Percentiles rank a stretch among this genome's conserved stretches.
phyloP scores from a whole-genome alignment of 2,888 invertebrate genomes.

The Phania funesta region DNA sequence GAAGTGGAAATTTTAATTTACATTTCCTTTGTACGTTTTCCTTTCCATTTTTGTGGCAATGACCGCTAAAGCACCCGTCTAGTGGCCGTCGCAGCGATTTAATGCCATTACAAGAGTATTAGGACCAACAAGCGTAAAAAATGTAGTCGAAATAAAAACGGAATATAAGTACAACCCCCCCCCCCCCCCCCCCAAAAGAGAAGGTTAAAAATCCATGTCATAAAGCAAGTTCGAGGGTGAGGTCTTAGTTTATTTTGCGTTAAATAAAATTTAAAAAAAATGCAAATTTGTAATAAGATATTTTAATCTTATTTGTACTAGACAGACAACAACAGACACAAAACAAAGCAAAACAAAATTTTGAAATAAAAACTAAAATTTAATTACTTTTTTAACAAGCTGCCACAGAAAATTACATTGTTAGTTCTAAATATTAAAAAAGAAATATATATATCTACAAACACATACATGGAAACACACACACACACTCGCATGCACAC shows the following conservation, averaged over 20 bases:
- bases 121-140: slow-evolving; percentile 56
- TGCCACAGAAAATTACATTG: too few species aligned
- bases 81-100: slow-evolving; percentile 39
- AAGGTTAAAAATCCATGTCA: slow-evolving; percentile 17
- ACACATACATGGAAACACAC: too few species aligned
- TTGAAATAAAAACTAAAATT: too few species aligned
- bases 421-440: too few species aligned
- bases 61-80: slow-evolving; percentile 36
- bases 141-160: slow-evolving; percentile 8
- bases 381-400: not conserved
- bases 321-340: too few species aligned
- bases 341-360: not conserved
- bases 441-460: too few species aligned
- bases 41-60: not conserved
- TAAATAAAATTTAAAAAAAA: too few species aligned
- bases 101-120: slow-evolving; percentile 58
- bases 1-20: not conserved
- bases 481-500: too few species aligned
- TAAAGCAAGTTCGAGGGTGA: slow-evolving; percentile 34
- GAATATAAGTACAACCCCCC: slow-evolving; percentile 17
- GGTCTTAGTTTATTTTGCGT: too few species aligned
- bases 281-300: too few species aligned
- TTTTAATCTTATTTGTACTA: too few species aligned
- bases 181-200: too few species aligned
- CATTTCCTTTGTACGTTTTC: not conserved